phyloP scores from a whole-genome alignment of 2,797 vertebrate genomes.

The Coluber constrictor region DNA sequence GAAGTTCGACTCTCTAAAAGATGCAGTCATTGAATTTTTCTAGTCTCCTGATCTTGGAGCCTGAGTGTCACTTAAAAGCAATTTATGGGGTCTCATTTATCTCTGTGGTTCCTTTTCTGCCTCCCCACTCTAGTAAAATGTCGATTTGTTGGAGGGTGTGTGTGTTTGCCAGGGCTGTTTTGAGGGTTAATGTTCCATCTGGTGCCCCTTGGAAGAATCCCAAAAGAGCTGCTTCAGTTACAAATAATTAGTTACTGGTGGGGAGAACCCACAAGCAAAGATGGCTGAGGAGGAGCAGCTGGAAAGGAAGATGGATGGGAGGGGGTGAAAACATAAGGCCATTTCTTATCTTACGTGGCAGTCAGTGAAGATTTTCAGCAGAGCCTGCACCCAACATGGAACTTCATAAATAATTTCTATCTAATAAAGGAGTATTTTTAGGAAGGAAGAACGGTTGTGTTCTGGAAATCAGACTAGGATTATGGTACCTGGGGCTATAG shows the following conservation, averaged over 20 bases:
- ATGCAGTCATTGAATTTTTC: not conserved
- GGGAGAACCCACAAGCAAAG: not conserved
- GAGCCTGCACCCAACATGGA: not conserved
- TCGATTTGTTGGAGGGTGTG: not conserved
- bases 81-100: constrained; percentile 10
- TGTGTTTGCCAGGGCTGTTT: not conserved
- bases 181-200: constrained; percentile 27
- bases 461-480: not conserved
- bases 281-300: not conserved
- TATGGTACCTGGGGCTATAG: not conserved
- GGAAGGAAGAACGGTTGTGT: not conserved
- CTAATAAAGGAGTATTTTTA: not conserved
- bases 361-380: not conserved
- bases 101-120: not conserved
- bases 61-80: not conserved
- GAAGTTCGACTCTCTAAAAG: not conserved
- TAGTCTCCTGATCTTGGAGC: not conserved
- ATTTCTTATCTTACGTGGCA: not conserved
- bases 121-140: not conserved
- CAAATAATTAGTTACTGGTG: constrained; percentile 16
- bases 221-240: not conserved
- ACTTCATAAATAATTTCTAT: not conserved
- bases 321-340: not conserved
- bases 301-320: not conserved
- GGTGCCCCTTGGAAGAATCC: constrained; percentile 10